Percentiles rank a stretch among this genome's conserved stretches.
Conservation (phyloP, 2,113 vertebrate species). For the Cryptotis parvus region DNA sequence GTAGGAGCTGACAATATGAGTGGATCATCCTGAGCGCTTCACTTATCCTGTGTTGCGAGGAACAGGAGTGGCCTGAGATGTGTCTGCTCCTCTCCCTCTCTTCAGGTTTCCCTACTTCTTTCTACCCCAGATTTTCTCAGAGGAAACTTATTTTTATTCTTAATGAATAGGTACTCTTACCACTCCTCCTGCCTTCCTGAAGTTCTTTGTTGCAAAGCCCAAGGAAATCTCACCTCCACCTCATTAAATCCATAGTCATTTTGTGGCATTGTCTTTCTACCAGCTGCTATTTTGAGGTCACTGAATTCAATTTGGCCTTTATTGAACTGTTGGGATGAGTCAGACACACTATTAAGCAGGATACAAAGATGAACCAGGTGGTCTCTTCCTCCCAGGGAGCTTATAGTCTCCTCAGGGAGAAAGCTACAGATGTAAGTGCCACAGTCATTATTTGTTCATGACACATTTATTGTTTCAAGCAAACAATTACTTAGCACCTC, state of each 20-base stretch:
- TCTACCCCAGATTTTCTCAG: not conserved
- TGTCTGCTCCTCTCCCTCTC: not conserved
- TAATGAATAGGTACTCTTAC: not conserved
- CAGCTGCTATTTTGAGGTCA: conserved; percentile 45
- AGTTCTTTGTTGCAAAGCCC: conserved; percentile 7
- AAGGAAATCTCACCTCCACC: conserved; percentile 41
- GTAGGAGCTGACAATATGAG: not conserved
- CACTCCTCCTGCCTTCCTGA: not conserved
- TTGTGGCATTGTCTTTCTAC: conserved; percentile 18
- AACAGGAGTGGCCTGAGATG: not conserved
- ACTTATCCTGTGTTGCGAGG: not conserved
- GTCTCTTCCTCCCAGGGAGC: not conserved
- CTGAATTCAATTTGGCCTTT: conserved; percentile 42
- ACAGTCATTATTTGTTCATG: not conserved
- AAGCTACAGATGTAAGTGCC: not conserved
- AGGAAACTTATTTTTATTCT: conserved; percentile 24
- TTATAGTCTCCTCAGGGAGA: not conserved
- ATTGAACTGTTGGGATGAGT: conserved; percentile 28
- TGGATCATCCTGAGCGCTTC: not conserved
- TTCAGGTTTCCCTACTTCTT: not conserved
- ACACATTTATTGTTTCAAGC: not conserved
- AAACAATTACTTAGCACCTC: conserved; percentile 11
- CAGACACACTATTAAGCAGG: not conserved
- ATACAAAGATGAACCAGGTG: not conserved
- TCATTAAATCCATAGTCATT: conserved; percentile 46